Conservation (phyloP, 2,888 invertebrate species). For the Zonitis immaculata region DNA sequence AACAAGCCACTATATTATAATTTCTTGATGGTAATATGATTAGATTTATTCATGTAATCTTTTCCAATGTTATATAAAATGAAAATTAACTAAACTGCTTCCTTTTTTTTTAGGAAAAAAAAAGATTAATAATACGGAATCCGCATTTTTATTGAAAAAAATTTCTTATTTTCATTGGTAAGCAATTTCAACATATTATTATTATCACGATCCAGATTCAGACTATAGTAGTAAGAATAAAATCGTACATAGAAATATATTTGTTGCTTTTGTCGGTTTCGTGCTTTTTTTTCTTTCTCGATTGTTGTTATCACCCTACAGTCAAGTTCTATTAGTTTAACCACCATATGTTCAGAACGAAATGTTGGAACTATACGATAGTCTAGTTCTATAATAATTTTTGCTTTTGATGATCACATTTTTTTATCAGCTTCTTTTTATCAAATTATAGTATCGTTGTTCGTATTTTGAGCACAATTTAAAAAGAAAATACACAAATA, state of each 20-base stretch:
- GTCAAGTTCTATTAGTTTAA: conserved; percentile 20
- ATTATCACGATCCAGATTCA: too few relatives aligned
- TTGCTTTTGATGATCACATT: too few relatives aligned
- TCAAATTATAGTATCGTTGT: too few relatives aligned
- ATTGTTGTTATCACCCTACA: background rate
- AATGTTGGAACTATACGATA: conserved; percentile 18
- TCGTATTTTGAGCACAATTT: too few relatives aligned
- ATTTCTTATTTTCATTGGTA: conserved; percentile 23
- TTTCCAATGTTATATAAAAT: conserved; percentile 12
- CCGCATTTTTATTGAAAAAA: conserved; percentile 23
- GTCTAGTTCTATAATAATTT: too few relatives aligned
- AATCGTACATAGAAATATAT: conserved; percentile 8
- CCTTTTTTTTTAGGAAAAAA: conserved; percentile 15
- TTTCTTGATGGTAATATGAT: background rate
- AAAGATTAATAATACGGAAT: conserved; percentile 12
- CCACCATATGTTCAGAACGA: conserved; percentile 24
- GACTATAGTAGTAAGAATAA: conserved; percentile 21
- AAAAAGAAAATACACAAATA: too few relatives aligned
- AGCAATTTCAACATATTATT: conserved; percentile 26
- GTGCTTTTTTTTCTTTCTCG: background rate
- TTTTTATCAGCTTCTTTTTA: background rate
- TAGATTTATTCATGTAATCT: conserved; percentile 16
- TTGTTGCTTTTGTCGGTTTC: background rate
- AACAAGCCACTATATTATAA: background rate
- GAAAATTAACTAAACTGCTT: conserved; percentile 19